Evolutionary conservation across 2,888 invertebrate genomes (phyloP).

Genomic region (Caenorhabditis sp.): DNA sequence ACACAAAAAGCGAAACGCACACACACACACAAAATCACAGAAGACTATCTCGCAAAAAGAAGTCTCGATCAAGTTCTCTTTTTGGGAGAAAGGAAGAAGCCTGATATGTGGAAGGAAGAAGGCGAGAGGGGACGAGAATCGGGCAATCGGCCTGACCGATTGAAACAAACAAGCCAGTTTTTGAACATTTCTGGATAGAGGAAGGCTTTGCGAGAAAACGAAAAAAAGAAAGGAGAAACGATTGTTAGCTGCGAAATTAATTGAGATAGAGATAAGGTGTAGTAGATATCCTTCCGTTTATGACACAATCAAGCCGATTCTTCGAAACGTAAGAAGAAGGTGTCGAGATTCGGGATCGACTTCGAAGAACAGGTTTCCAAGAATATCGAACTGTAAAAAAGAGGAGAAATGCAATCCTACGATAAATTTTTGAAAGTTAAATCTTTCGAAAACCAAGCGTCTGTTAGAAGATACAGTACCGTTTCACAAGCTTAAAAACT

Average conservation of each 20-base stretch:
- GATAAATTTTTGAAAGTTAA: not conserved
- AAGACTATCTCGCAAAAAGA: slow-evolving; percentile 52
- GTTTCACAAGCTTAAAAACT: too few species aligned
- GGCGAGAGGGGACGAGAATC: slow-evolving; percentile 50
- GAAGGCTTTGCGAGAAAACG: slow-evolving; percentile 23
- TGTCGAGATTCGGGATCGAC: slow-evolving; percentile 22
- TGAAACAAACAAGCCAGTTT: slow-evolving; percentile 65
- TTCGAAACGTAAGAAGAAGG: slow-evolving; percentile 9
- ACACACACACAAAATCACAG: slow-evolving; percentile 31
- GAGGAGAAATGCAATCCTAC: not conserved
- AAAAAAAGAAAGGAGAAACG: slow-evolving; percentile 26
- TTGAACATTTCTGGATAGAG: slow-evolving; percentile 47
- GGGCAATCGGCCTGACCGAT: slow-evolving; percentile 40
- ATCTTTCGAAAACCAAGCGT: too few species aligned
- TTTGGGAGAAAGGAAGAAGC: slow-evolving; percentile 30
- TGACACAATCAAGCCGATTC: slow-evolving; percentile 35
- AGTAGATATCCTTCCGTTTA: slow-evolving; percentile 55
- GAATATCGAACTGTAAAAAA: not conserved
- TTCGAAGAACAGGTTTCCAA: not conserved
- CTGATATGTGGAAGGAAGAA: slow-evolving; percentile 40
- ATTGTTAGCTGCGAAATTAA: slow-evolving; percentile 47
- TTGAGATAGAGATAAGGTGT: slow-evolving; percentile 41
- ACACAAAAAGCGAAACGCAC: slow-evolving; percentile 29
- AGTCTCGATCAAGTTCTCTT: slow-evolving; percentile 62
- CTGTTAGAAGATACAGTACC: too few species aligned